phyloP scores from a whole-genome alignment of 2,888 invertebrate genomes.

The Dendrolimus houi region DNA sequence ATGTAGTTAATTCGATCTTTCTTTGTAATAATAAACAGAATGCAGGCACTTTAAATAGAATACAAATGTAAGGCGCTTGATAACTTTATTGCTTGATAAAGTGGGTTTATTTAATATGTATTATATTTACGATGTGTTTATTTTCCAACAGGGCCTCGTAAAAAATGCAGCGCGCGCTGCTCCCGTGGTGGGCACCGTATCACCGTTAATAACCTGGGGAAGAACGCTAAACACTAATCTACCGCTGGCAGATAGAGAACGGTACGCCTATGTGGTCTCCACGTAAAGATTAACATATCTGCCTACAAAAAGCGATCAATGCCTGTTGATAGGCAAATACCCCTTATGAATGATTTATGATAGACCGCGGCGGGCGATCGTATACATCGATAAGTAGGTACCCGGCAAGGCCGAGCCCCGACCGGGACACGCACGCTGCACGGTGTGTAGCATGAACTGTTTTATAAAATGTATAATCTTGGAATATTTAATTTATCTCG shows the following conservation, averaged over 20 bases:
- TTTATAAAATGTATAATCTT: too few species aligned
- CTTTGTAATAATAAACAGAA: too few species aligned
- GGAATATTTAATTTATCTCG: too few species aligned
- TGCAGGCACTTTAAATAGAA: too few species aligned
- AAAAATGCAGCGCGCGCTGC: constrained; percentile 64
- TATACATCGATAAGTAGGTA: too few species aligned
- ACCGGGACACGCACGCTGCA: too few species aligned
- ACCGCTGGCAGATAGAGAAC: constrained; percentile 36
- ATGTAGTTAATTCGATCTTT: too few species aligned
- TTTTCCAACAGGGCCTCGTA: constrained; percentile 46
- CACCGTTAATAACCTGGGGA: constrained; percentile 67
- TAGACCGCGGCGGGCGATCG: too few species aligned
- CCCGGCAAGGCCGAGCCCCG: too few species aligned
- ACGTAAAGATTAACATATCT: constrained; percentile 20
- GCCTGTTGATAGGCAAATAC: too few species aligned
- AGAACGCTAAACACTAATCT: constrained; percentile 65
- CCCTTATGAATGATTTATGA: too few species aligned
- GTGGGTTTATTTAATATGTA: not conserved
- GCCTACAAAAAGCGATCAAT: not conserved
- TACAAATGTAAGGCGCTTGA: not conserved
- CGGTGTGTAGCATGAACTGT: too few species aligned
- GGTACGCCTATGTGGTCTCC: constrained; percentile 56
- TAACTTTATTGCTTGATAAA: not conserved
- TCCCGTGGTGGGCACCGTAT: constrained; percentile 69
- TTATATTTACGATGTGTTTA: constrained; percentile 2